Conservation (phyloP, 2,797 vertebrate genomes). For the Phylloscopus collybita region DNA sequence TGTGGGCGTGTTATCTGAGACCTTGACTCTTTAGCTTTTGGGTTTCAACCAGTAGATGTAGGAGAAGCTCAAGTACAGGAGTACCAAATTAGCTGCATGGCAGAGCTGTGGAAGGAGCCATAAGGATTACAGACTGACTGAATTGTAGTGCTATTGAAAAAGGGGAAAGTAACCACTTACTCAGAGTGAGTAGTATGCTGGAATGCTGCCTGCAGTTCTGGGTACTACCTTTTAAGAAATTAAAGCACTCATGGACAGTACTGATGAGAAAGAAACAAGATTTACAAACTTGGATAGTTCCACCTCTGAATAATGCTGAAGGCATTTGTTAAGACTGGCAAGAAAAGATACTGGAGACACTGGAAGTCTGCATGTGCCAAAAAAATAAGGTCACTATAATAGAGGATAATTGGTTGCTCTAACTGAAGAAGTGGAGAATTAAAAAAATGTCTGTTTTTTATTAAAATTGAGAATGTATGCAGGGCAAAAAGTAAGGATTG, state of each 20-base stretch:
- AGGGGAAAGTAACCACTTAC: neutral
- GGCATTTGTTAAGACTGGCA: neutral
- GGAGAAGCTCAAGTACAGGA: neutral
- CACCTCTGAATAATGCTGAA: neutral
- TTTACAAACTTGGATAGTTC: neutral
- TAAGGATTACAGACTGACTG: neutral
- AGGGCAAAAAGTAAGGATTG: neutral
- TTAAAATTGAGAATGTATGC: neutral
- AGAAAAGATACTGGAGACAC: neutral
- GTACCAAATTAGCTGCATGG: accelerated
- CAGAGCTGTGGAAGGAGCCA: neutral
- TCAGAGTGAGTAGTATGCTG: neutral
- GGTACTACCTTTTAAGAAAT: neutral
- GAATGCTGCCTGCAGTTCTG: neutral
- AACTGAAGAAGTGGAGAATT: neutral
- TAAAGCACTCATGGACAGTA: neutral
- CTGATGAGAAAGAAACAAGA: neutral
- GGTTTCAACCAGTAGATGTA: neutral
- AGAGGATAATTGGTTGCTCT: neutral
- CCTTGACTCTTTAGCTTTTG: neutral
- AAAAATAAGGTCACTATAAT: neutral
- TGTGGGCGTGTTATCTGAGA: neutral
- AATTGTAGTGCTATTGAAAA: neutral
- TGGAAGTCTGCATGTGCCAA: neutral
- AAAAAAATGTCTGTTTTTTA: neutral